Conservation (phyloP, 2,113 vertebrate species). For the Oostethus manadensis region DNA sequence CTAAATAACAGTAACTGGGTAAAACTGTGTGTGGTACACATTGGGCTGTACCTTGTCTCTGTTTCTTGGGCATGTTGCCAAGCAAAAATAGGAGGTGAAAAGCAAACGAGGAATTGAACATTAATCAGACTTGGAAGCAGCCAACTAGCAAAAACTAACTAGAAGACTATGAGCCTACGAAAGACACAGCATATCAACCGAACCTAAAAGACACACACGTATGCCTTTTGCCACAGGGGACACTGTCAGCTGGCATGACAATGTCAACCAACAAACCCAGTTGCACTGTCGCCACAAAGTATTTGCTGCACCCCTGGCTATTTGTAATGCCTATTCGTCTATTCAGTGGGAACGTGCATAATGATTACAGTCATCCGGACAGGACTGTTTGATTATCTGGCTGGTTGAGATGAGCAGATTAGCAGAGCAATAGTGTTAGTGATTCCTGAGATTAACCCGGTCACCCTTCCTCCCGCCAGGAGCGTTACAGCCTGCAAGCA, state of each 20-base stretch:
- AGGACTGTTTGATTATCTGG: not conserved
- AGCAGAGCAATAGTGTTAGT: slow-evolving; percentile 11
- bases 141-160: slow-evolving; percentile 2
- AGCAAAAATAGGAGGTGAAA: not conserved
- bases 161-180: not conserved
- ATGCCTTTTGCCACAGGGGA: slow-evolving; percentile 37
- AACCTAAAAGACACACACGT: slow-evolving; percentile 15
- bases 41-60: no score
- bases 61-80: not conserved
- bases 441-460: slow-evolving; percentile 37
- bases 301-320: slow-evolving; percentile 29
- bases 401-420: not conserved
- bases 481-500: slow-evolving; percentile 18
- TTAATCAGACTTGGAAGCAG: slow-evolving; percentile 6
- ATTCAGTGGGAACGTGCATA: not conserved
- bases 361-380: not conserved
- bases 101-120: slow-evolving; percentile 7
- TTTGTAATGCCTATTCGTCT: not conserved
- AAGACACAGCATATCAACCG: not conserved
- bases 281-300: slow-evolving; percentile 35
- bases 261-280: slow-evolving; percentile 41
- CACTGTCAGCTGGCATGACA: slow-evolving; percentile 38
- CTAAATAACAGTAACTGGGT: no score
- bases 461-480: slow-evolving; percentile 18
- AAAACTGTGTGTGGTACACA: no score